Conservation (phyloP, 2,888 invertebrate genomes). For the Lacanobia wlatinum region DNA sequence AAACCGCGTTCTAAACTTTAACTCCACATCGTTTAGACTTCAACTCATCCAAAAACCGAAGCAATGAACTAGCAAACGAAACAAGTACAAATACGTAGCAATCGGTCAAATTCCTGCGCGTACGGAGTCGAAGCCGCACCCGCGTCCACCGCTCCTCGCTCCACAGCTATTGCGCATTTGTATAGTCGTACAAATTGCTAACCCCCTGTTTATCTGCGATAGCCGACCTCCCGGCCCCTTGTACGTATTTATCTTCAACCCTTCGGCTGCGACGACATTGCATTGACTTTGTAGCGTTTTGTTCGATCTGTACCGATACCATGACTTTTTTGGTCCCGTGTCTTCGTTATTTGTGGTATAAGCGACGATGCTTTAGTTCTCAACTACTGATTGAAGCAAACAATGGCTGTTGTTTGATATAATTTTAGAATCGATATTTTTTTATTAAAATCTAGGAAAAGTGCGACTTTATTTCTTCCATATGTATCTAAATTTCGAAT, state of each 20-base stretch:
- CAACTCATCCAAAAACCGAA: slow-evolving; percentile 9
- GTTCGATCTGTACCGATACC: slow-evolving; percentile 75
- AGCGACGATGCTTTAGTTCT: slow-evolving; percentile 4
- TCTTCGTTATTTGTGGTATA: slow-evolving; percentile 46
- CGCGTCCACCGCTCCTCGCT: slow-evolving; percentile 52
- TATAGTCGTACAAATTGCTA: slow-evolving; percentile 88
- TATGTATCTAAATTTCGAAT: neutral
- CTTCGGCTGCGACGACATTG: slow-evolving; percentile 80
- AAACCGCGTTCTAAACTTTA: neutral
- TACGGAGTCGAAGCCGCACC: slow-evolving; percentile 60
- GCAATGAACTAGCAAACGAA: slow-evolving; percentile 43
- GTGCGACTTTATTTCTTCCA: neutral
- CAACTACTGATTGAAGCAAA: neutral
- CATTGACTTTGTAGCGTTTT: slow-evolving; percentile 86
- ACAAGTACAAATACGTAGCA: slow-evolving; percentile 58
- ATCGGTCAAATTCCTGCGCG: slow-evolving; percentile 64
- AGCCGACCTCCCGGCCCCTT: slow-evolving; percentile 80
- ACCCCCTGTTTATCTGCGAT: slow-evolving; percentile 87
- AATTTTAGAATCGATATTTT: neutral
- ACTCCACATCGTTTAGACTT: neutral
- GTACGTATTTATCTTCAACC: slow-evolving; percentile 88
- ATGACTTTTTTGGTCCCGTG: slow-evolving; percentile 38
- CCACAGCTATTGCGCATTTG: slow-evolving; percentile 80
- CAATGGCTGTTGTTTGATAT: neutral
- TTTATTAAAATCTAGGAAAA: neutral